These are phyloP conservation scores for Dasypolia templi DNA, from an alignment of 2,888 invertebrate species.

Conservation along the genomic window DNA sequence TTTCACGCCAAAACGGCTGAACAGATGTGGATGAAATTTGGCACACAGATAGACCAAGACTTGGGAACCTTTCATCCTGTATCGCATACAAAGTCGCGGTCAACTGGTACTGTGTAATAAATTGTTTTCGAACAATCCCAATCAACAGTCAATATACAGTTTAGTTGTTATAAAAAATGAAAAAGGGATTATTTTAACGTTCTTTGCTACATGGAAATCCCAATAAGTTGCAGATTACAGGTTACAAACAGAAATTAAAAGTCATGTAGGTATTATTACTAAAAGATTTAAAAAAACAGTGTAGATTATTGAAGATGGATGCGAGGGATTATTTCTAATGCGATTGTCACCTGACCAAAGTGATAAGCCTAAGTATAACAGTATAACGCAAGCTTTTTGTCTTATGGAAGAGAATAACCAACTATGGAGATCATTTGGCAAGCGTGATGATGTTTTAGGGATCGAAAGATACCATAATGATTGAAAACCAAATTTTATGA, in stretches of 20 bases:
- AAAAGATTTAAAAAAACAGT: slow-evolving; percentile 4
- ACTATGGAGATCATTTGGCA: neutral
- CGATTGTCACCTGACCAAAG: slow-evolving; percentile 5
- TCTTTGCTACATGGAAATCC: neutral
- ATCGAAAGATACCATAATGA: neutral
- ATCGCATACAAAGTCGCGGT: too few species aligned
- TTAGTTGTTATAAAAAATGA: neutral
- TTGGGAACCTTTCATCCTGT: too few species aligned
- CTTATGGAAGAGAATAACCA: neutral
- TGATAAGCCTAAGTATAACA: neutral
- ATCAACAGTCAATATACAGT: neutral
- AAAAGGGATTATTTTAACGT: neutral
- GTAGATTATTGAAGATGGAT: slow-evolving; percentile 20
- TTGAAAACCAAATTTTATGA: neutral
- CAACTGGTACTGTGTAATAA: neutral
- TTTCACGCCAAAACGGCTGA: too few species aligned
- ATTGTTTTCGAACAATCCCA: neutral
- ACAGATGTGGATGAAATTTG: too few species aligned
- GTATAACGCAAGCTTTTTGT: neutral
- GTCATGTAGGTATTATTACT: neutral
- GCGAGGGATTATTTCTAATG: slow-evolving; percentile 25
- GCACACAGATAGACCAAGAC: too few species aligned
- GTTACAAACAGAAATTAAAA: neutral
- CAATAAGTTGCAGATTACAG: neutral
- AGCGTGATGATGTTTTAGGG: neutral